Percentiles rank a stretch among this genome's conserved stretches.
Evolutionary conservation across 2,113 vertebrate genomes (phyloP).

Genomic region (Stegostoma tigrinum): DNA sequence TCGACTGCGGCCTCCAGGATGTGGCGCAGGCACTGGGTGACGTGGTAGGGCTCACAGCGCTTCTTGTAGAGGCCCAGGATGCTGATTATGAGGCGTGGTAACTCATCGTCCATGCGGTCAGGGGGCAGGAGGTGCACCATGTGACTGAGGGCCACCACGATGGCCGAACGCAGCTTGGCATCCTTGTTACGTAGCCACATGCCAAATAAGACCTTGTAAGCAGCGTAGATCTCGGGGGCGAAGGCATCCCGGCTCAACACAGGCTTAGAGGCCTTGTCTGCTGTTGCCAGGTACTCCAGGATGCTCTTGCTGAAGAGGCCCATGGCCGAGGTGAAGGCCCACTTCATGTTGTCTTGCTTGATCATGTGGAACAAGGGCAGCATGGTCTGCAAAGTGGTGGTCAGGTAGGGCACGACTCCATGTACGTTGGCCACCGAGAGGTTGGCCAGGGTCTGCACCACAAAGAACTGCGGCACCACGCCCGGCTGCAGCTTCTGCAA

Average conservation of each 20-base stretch:
- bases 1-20: slow-evolving; percentile 74
- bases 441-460: slow-evolving; percentile 75
- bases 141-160: slow-evolving; percentile 75
- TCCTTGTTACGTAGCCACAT: slow-evolving; percentile 82
- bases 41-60: slow-evolving; percentile 69
- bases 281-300: slow-evolving; percentile 79
- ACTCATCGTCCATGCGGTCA: slow-evolving; percentile 82
- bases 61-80: slow-evolving; percentile 80
- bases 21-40: slow-evolving; percentile 84
- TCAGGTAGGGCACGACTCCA: slow-evolving; percentile 86
- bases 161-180: slow-evolving; percentile 75
- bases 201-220: slow-evolving; percentile 76
- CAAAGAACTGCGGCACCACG: slow-evolving; percentile 72
- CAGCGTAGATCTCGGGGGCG: slow-evolving; percentile 67
- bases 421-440: slow-evolving; percentile 82
- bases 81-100: slow-evolving; percentile 70
- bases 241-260: slow-evolving; percentile 82
- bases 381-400: slow-evolving; percentile 82
- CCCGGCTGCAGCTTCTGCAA: slow-evolving; percentile 81
- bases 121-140: slow-evolving; percentile 78
- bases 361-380: slow-evolving; percentile 80
- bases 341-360: slow-evolving; percentile 77
- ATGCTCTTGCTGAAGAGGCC: slow-evolving; percentile 83
- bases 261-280: slow-evolving; percentile 84
- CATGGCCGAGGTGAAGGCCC: slow-evolving; percentile 75